phyloP scores from a whole-genome alignment of 2,113 vertebrate genomes.

The Neogobius melanostomus region DNA sequence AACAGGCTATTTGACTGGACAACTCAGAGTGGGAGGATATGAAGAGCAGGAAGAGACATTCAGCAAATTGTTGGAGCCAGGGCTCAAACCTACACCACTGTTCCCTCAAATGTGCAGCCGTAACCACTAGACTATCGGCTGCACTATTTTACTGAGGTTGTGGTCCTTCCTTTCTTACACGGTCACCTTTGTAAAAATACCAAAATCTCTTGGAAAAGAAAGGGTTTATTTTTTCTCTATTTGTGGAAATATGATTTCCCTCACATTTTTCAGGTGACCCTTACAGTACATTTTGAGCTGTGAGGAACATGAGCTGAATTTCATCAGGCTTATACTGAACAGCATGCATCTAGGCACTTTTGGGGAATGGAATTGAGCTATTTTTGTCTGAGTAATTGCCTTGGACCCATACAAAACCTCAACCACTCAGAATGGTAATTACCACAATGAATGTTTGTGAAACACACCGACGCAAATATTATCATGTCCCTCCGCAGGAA shows the following conservation, averaged over 20 bases:
- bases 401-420: background rate
- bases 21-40: no score
- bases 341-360: background rate
- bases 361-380: background rate
- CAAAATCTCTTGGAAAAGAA: no score
- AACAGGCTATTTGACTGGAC: no score
- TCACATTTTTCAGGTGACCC: background rate
- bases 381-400: slow-evolving; percentile 8
- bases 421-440: slow-evolving; percentile 3
- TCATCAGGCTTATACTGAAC: slow-evolving; percentile 4
- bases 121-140: no score
- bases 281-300: background rate
- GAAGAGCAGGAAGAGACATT: no score
- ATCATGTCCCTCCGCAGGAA: background rate
- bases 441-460: slow-evolving; percentile 1
- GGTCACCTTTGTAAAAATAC: no score
- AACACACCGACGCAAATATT: slow-evolving; percentile 3
- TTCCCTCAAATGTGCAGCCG: no score
- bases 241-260: background rate
- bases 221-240: no score
- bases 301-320: background rate
- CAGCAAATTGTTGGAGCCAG: no score
- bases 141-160: no score
- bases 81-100: no score
- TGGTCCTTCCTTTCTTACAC: no score